Conservation (phyloP, 2,888 invertebrate species). For the Noctua pronuba region DNA sequence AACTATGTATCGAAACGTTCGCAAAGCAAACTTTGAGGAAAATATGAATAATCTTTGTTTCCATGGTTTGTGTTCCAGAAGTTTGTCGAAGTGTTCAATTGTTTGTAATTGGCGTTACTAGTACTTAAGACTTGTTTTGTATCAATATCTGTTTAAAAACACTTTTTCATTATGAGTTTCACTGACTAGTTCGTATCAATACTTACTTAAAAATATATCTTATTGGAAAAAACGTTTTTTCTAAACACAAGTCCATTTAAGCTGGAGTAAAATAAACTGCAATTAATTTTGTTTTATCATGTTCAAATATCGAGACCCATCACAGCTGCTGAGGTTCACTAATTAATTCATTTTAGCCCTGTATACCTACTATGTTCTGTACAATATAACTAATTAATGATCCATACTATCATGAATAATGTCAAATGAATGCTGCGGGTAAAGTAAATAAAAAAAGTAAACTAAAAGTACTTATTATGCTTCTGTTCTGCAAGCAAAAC, state of each 20-base stretch:
- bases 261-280: no score
- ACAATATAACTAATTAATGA: background rate
- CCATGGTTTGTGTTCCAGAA: background rate
- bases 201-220: no score
- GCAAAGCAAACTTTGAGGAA: background rate
- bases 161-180: background rate
- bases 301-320: background rate
- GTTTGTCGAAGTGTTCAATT: background rate
- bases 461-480: no score
- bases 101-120: background rate
- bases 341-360: background rate
- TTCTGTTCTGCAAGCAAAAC: background rate
- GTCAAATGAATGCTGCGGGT: background rate
- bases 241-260: background rate
- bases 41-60: background rate
- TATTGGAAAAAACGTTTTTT: no score
- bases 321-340: background rate
- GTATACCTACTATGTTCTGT: background rate
- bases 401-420: background rate
- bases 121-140: background rate
- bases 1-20: constrained; percentile 10
- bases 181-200: no score
- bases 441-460: background rate
- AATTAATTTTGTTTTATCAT: background rate
- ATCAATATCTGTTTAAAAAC: background rate